Base-by-base conservation (phyloP, 2,113 vertebrate genomes). In the Cebus imitator region DNA sequence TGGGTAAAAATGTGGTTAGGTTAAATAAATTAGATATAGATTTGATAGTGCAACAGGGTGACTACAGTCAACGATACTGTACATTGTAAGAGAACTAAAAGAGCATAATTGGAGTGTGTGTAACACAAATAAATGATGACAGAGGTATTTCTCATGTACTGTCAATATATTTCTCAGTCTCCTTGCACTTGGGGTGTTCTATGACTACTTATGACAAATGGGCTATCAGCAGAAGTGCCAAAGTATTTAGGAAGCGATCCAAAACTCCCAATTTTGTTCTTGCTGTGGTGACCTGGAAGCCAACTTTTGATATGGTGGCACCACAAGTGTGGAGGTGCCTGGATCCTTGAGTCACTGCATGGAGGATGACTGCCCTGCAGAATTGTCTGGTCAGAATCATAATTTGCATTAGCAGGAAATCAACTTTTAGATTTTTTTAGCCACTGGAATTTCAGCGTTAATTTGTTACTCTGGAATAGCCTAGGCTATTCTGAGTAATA, bases 301-400 rank as follows among this genome's bases (percentile, higher is more conserved):
- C 11, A 55, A 23, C 16, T 72, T 64, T 70, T 32, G 14, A 14
- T 52, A 16, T 18, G 7, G 45, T 58, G 48, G 18, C 10, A 25
- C 43, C 58, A 21, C 2, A 40, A 27, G 2, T n/a, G 17, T 43
- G n/a, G 57, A 32, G 37, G 9, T 25, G 1, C 35, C 64, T 40
- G 79, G 48, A n/a, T 70, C 8, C 5, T 0, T 32, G 55, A 21
- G 23, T 61, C n/a, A 21, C 14, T n/a, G 1, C 6, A 0, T 61
- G 87, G 20, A 68, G 18, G 14, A 25, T 12, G 7, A 45, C 11
- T 18, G 5, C 35, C 6, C 25, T 48, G 23, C 1, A 84, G 37
- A 70, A 21, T 8, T 32, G 4, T 23, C 18, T 81, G 40, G 37
- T 30, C 35, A n/a, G 21, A 13, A 10, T n/a, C 4, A 27, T 11